phyloP scores from a whole-genome alignment of 2,113 vertebrate genomes.

The Callopanchax toddi region DNA sequence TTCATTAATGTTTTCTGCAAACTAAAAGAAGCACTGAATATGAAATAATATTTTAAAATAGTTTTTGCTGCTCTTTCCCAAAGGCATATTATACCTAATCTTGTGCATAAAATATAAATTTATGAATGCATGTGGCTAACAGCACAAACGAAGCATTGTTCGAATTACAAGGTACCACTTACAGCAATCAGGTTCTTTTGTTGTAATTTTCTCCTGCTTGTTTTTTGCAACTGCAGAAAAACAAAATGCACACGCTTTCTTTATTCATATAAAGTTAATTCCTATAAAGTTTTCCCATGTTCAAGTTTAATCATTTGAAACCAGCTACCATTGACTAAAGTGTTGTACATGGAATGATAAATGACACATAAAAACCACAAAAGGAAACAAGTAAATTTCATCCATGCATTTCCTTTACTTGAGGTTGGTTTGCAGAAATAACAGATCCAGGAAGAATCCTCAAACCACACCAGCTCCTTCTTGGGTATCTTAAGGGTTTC shows the following conservation, averaged over 20 bases:
- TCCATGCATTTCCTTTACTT: too few relatives aligned
- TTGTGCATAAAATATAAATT: constrained; percentile 31
- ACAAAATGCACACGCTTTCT: background rate
- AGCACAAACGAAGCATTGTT: constrained; percentile 17
- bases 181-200: constrained; percentile 11
- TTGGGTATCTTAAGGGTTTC: too few relatives aligned
- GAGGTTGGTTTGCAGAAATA: too few relatives aligned
- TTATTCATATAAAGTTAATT: constrained; percentile 9
- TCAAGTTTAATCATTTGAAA: too few relatives aligned
- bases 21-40: background rate
- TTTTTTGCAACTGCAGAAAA: constrained; percentile 6
- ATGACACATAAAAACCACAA: too few relatives aligned
- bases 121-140: constrained; percentile 20
- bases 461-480: too few relatives aligned
- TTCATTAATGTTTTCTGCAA: constrained; percentile 17
- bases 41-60: background rate
- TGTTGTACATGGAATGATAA: too few relatives aligned
- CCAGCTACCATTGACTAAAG: too few relatives aligned
- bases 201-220: constrained; percentile 13
- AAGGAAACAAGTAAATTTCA: too few relatives aligned
- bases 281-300: background rate
- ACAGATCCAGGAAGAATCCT: too few relatives aligned
- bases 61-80: background rate
- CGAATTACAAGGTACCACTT: constrained; percentile 2
- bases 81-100: constrained; percentile 24